Evolutionary conservation across 2,888 invertebrate species (phyloP), one percentile per base, ranked within the genome.

Genomic region (Anodontia alba): DNA sequence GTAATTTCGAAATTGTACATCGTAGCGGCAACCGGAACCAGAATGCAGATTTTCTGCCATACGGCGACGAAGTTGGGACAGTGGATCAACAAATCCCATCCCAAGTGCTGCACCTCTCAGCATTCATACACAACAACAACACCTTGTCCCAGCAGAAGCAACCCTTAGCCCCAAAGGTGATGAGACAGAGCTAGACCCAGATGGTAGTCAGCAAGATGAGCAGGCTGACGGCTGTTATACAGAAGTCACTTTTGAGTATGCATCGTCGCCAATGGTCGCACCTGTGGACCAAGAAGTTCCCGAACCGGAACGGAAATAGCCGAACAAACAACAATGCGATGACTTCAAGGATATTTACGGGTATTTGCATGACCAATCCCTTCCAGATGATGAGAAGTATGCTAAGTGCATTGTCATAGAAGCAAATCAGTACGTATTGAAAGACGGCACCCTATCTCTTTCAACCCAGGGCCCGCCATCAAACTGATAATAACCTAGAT

Each of bases 11-110:
- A n/a, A 70, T 84, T 23, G 23, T 17, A 10, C 74, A 77, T 49
- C 38, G 62, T n/a, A 46, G 57, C 29, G 84, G 84, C 23, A 1
- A 1, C 0, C 31, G 29, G 36, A 83, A 77, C n/a, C 26, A 49
- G 5, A 69, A 73, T 71, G 81, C 84, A 46, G 80, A 81, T 78
- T 76, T 76, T 12, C 38, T 81, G 8, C 74, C n/a, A n/a, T n/a
- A n/a, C n/a, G n/a, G n/a, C n/a, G n/a, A 77, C 7, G 66, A 74
- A 66, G 42, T 42, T 42, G 8, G 42, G 8, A 42, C 8, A 8
- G 8, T 42, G 42, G 15, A 15, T 15, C 42, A 10, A 8, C 42
- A 42, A 42, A 42, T 42, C 8, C 15, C 8, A 42, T 10, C 15
- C 15, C 42, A 10, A 42, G 42, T 15, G 15, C 42, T 10, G 8